Evolutionary conservation across 2,888 invertebrate genomes (phyloP).

Genomic region (Melolontha melolontha): DNA sequence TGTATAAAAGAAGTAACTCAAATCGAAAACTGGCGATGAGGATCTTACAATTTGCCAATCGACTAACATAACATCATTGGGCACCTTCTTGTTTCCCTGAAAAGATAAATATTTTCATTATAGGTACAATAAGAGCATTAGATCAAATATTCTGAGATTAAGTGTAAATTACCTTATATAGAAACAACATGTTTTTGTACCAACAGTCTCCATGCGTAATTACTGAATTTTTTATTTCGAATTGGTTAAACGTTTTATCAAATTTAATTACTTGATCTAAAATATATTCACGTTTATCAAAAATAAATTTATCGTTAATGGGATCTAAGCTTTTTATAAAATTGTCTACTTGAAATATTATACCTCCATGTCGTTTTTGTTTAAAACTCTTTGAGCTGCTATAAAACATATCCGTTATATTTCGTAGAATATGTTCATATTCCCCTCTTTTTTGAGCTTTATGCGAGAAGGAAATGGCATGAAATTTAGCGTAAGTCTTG

Average conservation of each 20-base stretch:
- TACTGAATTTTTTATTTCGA: conserved; percentile 18
- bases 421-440: conserved; percentile 11
- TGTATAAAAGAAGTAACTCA: conserved; percentile 57
- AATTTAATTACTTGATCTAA: conserved; percentile 3
- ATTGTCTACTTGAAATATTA: background rate
- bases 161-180: conserved; percentile 44
- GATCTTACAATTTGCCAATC: conserved; percentile 53
- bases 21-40: conserved; percentile 54
- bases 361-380: background rate
- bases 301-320: conserved; percentile 15
- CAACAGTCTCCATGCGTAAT: conserved; percentile 47
- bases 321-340: conserved; percentile 29
- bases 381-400: background rate
- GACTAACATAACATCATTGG: conserved; percentile 48
- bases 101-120: background rate
- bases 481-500: conserved; percentile 57
- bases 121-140: too few relatives aligned
- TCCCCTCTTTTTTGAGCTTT: conserved; percentile 52
- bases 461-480: conserved; percentile 56
- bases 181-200: conserved; percentile 48
- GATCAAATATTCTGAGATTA: too few relatives aligned
- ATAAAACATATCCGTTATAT: conserved; percentile 6
- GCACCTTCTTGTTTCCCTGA: conserved; percentile 38
- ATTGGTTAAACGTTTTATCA: background rate
- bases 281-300: conserved; percentile 5